These are phyloP conservation scores for Eulithis testata DNA, from an alignment of 2,888 invertebrate species.

Conservation along the genomic window DNA sequence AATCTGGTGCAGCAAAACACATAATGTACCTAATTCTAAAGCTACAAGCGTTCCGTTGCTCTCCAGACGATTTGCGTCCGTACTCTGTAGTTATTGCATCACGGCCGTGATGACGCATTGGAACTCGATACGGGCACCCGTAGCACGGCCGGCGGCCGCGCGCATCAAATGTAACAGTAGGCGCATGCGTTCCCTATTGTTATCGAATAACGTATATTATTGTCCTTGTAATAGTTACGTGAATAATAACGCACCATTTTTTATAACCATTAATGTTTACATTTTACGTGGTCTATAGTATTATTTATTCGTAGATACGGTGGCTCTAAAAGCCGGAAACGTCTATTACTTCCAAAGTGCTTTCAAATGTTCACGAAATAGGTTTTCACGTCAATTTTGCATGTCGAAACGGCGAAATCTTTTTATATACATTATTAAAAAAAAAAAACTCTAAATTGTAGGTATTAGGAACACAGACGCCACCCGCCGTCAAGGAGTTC, in stretches of 20 bases:
- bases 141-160: slow-evolving; percentile 23
- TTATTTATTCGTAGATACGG: too few species aligned
- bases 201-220: slow-evolving; percentile 13
- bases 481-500: too few species aligned
- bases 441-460: too few species aligned
- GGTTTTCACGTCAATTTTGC: too few species aligned
- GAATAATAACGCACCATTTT: neutral
- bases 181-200: slow-evolving; percentile 32
- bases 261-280: too few species aligned
- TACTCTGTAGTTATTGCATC: slow-evolving; percentile 53
- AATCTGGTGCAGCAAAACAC: slow-evolving; percentile 10
- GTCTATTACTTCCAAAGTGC: too few species aligned
- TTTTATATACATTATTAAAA: too few species aligned
- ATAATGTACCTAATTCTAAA: slow-evolving; percentile 7
- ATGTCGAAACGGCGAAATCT: too few species aligned
- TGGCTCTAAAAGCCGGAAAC: too few species aligned
- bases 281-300: too few species aligned
- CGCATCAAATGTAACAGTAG: slow-evolving; percentile 36
- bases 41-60: slow-evolving; percentile 29
- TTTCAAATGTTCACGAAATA: too few species aligned
- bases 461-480: too few species aligned
- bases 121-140: slow-evolving; percentile 53
- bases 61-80: slow-evolving; percentile 50
- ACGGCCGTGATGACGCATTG: slow-evolving; percentile 62
- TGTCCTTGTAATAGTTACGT: slow-evolving; percentile 36